Conservation (phyloP, 2,797 vertebrate genomes). For the Tenualosa thibaudeaui region DNA sequence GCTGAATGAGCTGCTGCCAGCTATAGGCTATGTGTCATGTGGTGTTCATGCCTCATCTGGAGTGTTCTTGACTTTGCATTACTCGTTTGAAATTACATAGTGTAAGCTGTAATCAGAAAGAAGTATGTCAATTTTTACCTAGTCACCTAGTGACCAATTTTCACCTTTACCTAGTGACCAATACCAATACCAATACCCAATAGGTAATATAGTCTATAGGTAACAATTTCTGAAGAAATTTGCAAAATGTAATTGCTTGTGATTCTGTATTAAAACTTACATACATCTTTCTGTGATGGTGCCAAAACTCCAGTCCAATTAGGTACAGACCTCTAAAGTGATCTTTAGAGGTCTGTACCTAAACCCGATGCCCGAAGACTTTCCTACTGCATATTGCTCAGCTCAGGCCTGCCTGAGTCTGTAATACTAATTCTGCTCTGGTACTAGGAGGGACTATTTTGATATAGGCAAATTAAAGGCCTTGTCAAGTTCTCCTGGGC, state of each 20-base stretch:
- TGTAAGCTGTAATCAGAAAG: too few relatives aligned
- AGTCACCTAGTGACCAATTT: too few relatives aligned
- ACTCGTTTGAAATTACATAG: too few relatives aligned
- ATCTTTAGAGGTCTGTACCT: background rate
- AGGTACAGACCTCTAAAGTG: background rate
- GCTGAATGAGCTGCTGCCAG: background rate
- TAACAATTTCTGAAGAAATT: too few relatives aligned
- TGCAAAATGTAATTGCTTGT: too few relatives aligned
- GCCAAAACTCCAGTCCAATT: background rate
- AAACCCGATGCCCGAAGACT: background rate
- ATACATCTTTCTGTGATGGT: too few relatives aligned
- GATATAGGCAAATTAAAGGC: background rate
- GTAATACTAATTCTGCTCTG: background rate
- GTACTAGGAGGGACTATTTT: background rate
- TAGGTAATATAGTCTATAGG: too few relatives aligned
- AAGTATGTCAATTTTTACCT: too few relatives aligned
- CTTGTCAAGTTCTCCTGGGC: slow-evolving; percentile 4
- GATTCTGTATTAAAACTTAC: too few relatives aligned
- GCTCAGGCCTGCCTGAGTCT: background rate
- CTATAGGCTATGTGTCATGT: background rate
- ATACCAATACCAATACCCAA: too few relatives aligned
- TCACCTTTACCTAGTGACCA: too few relatives aligned
- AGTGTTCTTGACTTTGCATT: too few relatives aligned
- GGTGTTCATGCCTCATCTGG: background rate
- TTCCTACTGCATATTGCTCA: background rate